Base-by-base conservation (phyloP, 2,888 invertebrate genomes). In the Phragmatobia fuliginosa region DNA sequence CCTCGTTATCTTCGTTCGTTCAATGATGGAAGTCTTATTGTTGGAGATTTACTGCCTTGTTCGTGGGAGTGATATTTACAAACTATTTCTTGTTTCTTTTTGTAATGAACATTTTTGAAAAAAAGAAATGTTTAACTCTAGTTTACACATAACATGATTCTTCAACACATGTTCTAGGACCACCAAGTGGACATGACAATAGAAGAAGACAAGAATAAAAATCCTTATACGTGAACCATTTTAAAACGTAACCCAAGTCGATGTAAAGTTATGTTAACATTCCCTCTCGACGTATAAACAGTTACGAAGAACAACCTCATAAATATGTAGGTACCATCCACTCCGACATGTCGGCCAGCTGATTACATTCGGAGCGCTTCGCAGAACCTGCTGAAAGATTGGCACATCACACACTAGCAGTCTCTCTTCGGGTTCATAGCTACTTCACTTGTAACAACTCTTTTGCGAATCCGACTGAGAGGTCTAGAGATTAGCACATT, bases 331-430 rank as follows among this genome's bases (percentile, higher is more conserved):
- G 74, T 64, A 74, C 70, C 33, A 60, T 38, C 25, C 52, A 62
- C 31, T 33, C 28, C 49, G 63, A 65, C 56, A 56, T 71, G 65
- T 68, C 71, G n/a, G 61, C n/a, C 49, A 25, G 14, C 60, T n/a
- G 61, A 61, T 68, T 72, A 72, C 38, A 38, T 32, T 33, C 31
- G 62, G 68, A 77, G 76, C 74, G 73, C 66, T 83, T 81, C 81
- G 73, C 71, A 73, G 83, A 80, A 81, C 67, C 63, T 56, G 71
- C 77, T 79, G 75, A 73, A 82, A 79, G 66, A 14, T 73, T 49
- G 36, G 33, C 64, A 36, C 25, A 8, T 52, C 28, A 36, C 32
- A n/a, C 11, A 49, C 49, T 10, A n/a, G 49, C 49, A 49, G 49
- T 49, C n/a, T n/a, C 10, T 3, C 49, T 49, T 3, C 10, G n/a